Base-by-base conservation (phyloP, 2,888 invertebrate genomes). In the Eupeodes latifasciatus region DNA sequence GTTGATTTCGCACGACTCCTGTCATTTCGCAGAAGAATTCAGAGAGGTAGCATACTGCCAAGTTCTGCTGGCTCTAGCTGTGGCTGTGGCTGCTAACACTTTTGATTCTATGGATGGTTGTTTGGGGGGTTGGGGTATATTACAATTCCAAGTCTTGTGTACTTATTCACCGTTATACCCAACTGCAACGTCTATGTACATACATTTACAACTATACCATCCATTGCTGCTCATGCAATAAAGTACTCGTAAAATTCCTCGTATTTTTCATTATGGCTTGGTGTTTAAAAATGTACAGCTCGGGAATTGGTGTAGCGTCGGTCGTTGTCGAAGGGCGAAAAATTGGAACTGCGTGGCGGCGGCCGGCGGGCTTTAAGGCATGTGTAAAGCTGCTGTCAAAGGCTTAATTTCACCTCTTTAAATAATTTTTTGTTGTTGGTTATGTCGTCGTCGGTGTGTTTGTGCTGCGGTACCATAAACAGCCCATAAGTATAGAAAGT, bases 1-100 rank as follows among this genome's bases (percentile, higher is more conserved):
- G 88, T 71, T 71, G 81, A 85, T 88, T 88, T 88, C 85, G 81
- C 88, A 77, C 88, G 74, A 88, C 85, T 88, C 85, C 85, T 78
- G 85, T 75, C 88, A 85, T 88, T 81, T 77, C 67, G 27, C 27
- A 84, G 87, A 55, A 84, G 87, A 55, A 59, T 36, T 59, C 59
- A 59, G 2, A 44, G 6, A 59, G 36, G 55, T 55, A 69, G 40
- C 27, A 14, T 59, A 67, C 76, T 78, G 69, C 62, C n/a, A 44
- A 40, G 40, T 40, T 27, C 27, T 40, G 40, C 5, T 40, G 40
- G 40, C 40, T 40, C 27, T 19, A 36, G n/a, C 27, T 75, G 57
- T 40, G 40, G 40, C 40, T 40, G 27, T 16, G 34, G n/a, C 27
- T 75, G 57, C 71, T 57, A 55, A 74, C 83, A 77, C 49, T 11